A percentile compares a stretch with the other conserved stretches of the same genome.
Evolutionary conservation across 2,888 invertebrate genomes (phyloP).

Genomic region (Tenthredo notha): DNA sequence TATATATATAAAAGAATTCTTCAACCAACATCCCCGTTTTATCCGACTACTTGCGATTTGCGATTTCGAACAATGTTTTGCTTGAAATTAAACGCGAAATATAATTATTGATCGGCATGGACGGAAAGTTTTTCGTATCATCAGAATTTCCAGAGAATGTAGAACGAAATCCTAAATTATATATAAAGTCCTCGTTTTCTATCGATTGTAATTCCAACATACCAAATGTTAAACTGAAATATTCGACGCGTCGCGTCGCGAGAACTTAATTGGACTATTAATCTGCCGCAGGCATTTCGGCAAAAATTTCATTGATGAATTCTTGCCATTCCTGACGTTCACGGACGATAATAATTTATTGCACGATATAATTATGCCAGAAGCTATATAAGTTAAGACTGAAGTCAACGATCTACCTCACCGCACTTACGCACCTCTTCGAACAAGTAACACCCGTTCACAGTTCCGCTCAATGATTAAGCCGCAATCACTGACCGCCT

Average conservation of each 20-base stretch:
- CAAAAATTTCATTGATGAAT: slow-evolving; percentile 18
- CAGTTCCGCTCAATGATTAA: slow-evolving; percentile 66
- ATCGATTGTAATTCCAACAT: neutral
- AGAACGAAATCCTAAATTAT: neutral
- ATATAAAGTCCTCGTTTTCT: neutral
- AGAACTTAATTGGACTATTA: neutral
- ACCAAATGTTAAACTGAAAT: neutral
- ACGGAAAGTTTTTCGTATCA: too few relatives aligned
- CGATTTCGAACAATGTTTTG: neutral
- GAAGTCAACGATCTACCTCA: slow-evolving; percentile 31
- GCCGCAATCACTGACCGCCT: slow-evolving; percentile 65
- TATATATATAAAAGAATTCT: neutral
- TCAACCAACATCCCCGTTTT: neutral
- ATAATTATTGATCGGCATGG: neutral
- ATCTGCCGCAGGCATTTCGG: neutral
- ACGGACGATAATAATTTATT: neutral
- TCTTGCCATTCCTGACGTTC: slow-evolving; percentile 3
- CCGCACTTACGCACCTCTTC: slow-evolving; percentile 40
- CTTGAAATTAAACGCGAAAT: neutral
- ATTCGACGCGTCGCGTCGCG: neutral
- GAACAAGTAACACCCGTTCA: slow-evolving; percentile 60
- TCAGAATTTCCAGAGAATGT: too few relatives aligned
- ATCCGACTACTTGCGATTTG: neutral
- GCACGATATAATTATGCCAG: slow-evolving; percentile 22
- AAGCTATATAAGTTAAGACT: slow-evolving; percentile 22